A percentile compares a stretch with the other conserved stretches of the same genome.
Conservation (phyloP, 2,888 invertebrate species). For the Notocelia uddmanniana region DNA sequence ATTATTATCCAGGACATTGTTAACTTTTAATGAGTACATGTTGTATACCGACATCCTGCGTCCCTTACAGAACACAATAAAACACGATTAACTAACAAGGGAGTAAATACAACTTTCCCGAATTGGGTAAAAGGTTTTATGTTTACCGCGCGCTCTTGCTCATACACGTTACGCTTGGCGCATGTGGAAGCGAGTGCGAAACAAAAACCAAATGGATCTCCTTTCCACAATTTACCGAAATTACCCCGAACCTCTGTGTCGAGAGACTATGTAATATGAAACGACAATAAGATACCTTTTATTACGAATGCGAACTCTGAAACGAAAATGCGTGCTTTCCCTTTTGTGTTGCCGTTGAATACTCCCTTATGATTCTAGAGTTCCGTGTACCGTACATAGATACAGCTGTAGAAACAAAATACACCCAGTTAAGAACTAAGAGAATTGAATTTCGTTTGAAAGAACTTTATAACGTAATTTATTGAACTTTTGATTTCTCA, state of each 20-base stretch:
- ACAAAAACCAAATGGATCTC: neutral
- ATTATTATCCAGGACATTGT: conserved; percentile 5
- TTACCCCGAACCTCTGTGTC: neutral
- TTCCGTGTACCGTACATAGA: neutral
- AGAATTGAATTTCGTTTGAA: neutral
- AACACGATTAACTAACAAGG: conserved; percentile 5
- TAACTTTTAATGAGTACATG: neutral
- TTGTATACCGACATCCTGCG: neutral
- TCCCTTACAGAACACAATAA: neutral
- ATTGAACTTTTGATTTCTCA: conserved; percentile 2
- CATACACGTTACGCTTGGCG: neutral
- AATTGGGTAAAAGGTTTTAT: neutral
- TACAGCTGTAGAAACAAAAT: neutral
- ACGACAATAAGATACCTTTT: conserved; percentile 9
- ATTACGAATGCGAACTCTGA: conserved; percentile 7
- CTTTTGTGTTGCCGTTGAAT: neutral
- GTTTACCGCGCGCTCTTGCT: neutral
- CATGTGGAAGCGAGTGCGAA: neutral
- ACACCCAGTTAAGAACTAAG: neutral
- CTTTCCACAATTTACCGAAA: neutral
- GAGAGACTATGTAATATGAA: neutral
- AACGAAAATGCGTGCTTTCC: neutral
- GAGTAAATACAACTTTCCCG: neutral
- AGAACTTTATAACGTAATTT: neutral
- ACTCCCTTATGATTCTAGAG: neutral